Evolutionary conservation across 2,888 invertebrate genomes (phyloP).

Genomic region (Tinea trinotella): DNA sequence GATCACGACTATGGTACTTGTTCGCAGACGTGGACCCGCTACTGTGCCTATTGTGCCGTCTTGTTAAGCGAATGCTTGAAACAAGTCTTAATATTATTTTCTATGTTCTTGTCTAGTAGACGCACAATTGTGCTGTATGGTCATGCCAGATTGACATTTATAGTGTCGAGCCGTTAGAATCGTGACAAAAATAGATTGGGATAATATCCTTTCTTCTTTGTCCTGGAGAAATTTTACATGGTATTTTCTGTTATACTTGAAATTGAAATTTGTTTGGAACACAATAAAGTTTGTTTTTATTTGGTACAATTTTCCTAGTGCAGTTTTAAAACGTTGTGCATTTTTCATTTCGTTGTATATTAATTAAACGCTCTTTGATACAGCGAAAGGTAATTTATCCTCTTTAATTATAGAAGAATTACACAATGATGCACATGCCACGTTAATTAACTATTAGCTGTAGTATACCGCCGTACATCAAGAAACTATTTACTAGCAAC

Average conservation of each 20-base stretch:
- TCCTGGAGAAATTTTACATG: neutral
- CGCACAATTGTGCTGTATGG: slow-evolving; percentile 15
- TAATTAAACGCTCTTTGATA: slow-evolving; percentile 28
- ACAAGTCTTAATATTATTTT: slow-evolving; percentile 16
- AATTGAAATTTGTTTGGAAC: no score
- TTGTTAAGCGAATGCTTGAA: slow-evolving; percentile 32
- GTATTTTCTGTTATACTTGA: no score
- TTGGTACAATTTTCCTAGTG: no score
- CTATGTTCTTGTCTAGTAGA: neutral
- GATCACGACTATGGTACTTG: slow-evolving; percentile 6
- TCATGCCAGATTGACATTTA: slow-evolving; percentile 2
- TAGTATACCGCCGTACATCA: slow-evolving; percentile 7
- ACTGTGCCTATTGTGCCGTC: slow-evolving; percentile 37
- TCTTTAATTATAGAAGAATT: slow-evolving; percentile 34
- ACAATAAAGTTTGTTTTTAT: no score
- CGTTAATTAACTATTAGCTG: slow-evolving; percentile 30
- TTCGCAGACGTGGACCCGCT: slow-evolving; percentile 33
- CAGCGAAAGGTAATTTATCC: slow-evolving; percentile 26
- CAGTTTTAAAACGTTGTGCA: no score
- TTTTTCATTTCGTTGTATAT: slow-evolving; percentile 29
- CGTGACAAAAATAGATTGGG: slow-evolving; percentile 14
- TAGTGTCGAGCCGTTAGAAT: slow-evolving; percentile 13
- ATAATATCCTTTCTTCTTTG: neutral
- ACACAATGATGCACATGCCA: slow-evolving; percentile 28
- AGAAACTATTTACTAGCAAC: neutral